Conservation (phyloP, 1,140 invertebrate genomes). For the Drosophila seguyi region DNA sequence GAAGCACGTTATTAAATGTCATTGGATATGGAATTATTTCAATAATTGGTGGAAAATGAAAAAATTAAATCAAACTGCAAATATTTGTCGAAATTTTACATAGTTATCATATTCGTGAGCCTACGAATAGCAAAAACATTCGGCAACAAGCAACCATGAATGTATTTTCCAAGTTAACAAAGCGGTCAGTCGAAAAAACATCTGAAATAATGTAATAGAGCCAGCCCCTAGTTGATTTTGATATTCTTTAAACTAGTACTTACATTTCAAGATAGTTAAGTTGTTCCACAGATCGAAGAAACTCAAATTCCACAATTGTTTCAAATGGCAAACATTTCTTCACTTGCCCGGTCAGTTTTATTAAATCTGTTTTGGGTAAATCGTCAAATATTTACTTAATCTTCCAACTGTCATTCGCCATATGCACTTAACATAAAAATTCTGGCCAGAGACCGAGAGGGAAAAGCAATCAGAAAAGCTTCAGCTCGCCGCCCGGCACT, state of each 20-base stretch:
- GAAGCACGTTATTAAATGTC: not conserved
- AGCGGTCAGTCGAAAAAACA: too few relatives aligned
- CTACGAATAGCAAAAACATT: not conserved
- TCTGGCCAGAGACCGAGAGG: not conserved
- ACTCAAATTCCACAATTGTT: not conserved
- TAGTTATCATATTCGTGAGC: not conserved
- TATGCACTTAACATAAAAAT: slow-evolving; percentile 48
- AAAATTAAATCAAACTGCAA: not conserved
- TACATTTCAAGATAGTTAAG: not conserved
- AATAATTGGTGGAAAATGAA: not conserved
- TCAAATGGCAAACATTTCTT: not conserved
- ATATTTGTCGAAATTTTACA: not conserved
- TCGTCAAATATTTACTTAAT: slow-evolving; percentile 47
- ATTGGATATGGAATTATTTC: not conserved
- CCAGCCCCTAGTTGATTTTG: too few relatives aligned
- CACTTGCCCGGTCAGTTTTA: slow-evolving; percentile 15
- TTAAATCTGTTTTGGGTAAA: slow-evolving; percentile 36
- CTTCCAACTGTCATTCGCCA: slow-evolving; percentile 49
- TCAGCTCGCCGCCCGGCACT: slow-evolving; percentile 60
- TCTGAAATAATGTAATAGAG: not conserved
- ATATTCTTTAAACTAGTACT: not conserved
- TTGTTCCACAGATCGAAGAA: not conserved
- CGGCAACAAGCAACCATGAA: not conserved
- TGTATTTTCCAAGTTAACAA: not conserved
- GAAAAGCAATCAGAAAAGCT: slow-evolving; percentile 68